Percentiles rank a stretch among this genome's conserved stretches.
phyloP scores from a whole-genome alignment of 2,113 vertebrate genomes.

The Elachura formosa region DNA sequence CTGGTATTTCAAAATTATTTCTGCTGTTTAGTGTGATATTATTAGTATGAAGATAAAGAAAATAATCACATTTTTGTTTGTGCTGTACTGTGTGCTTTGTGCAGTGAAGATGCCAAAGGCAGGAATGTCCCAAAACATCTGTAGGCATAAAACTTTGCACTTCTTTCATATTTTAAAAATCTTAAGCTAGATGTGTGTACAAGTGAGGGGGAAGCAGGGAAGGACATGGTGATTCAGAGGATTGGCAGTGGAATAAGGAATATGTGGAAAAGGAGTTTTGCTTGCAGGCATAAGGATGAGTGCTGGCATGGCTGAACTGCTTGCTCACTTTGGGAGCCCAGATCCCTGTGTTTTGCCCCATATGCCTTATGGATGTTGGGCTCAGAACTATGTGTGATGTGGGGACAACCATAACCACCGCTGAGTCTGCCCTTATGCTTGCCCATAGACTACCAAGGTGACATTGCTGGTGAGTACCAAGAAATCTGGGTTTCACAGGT shows the following conservation, averaged over 20 bases:
- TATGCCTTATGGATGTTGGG: not conserved
- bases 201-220: not conserved
- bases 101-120: not conserved
- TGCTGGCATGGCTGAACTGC: not conserved
- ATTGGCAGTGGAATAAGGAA: slow-evolving; percentile 33
- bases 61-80: not conserved
- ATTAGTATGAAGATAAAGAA: not conserved
- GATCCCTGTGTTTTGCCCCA: not conserved
- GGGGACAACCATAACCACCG: not conserved
- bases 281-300: not conserved
- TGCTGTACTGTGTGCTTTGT: not conserved
- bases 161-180: not conserved
- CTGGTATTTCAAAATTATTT: slow-evolving; percentile 5
- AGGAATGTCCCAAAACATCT: not conserved
- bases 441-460: fast-evolving
- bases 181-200: not conserved
- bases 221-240: not conserved
- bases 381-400: fast-evolving
- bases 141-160: not conserved
- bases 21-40: not conserved
- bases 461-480: not conserved
- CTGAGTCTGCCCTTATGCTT: not conserved
- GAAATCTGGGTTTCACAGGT: not conserved
- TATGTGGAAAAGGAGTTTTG: not conserved
- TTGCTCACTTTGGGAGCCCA: not conserved